Conservation (phyloP, 1,140 invertebrate genomes). For the Brachionus calyciflorus region DNA sequence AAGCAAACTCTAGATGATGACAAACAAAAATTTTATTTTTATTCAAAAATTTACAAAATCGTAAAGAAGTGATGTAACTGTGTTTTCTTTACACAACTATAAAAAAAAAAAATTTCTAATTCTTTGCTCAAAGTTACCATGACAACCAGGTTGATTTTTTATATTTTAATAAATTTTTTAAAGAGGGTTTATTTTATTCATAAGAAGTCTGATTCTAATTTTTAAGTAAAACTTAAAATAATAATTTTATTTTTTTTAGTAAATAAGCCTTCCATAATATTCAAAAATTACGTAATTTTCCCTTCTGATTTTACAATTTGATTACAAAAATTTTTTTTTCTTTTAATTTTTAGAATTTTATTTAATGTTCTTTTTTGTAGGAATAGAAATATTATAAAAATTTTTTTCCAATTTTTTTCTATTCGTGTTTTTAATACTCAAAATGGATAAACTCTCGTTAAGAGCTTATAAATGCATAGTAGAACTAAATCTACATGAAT, state of each 20-base stretch:
- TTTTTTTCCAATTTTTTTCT: background rate
- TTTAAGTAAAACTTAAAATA: background rate
- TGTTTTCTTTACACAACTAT: background rate
- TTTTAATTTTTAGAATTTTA: conserved; percentile 2
- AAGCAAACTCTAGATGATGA: too few relatives aligned
- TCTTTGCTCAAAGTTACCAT: background rate
- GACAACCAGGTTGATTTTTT: conserved; percentile 32
- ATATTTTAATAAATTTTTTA: background rate
- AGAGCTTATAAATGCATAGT: conserved; percentile 55
- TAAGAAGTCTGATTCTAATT: background rate
- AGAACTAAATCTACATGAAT: conserved; percentile 53
- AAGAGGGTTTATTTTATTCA: background rate
- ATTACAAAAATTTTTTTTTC: too few relatives aligned
- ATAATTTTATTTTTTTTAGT: too few relatives aligned
- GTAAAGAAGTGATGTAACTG: conserved; percentile 9
- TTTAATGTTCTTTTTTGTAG: conserved; percentile 18
- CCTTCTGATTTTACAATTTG: too few relatives aligned
- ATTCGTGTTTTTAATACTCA: conserved; percentile 18
- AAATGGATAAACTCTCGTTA: conserved; percentile 52
- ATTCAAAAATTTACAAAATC: background rate
- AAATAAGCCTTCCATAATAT: too few relatives aligned
- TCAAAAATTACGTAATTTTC: too few relatives aligned
- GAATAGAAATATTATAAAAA: too few relatives aligned
- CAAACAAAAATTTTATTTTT: too few relatives aligned
- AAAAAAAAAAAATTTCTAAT: background rate